Base-by-base conservation (phyloP, 1,140 invertebrate species). In the Leptinotarsa undecemlineata region DNA sequence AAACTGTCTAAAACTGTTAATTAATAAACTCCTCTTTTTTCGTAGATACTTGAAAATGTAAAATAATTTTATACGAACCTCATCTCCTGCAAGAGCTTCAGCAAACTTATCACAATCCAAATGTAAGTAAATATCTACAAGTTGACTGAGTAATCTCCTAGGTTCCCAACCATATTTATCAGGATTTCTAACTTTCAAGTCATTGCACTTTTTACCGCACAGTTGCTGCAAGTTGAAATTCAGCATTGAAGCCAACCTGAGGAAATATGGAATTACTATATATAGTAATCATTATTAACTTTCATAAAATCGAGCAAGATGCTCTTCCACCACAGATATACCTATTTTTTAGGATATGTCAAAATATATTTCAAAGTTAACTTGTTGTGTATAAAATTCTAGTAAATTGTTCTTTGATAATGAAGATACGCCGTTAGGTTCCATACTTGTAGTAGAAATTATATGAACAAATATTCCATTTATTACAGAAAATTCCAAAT, bases 131-230 rank as follows among this genome's bases (percentile, higher is more conserved):
- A 99, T 98, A 84, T 97, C 94, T 64, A 97, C 95, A 64, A 99
- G 89, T 85, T 98, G 94, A 81, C 94, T 92, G 48, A 99, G 88
- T 64, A 99, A 87, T 74, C 92, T 90, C 77, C 95, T 90, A 6
- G 98, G 98, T 82, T 98, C 96, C 97, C 97, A 99, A 2, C 95
- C 95, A 84, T 98, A 99, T 83, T 97, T 97, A 73, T 96, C 93
- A 3, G 96, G 95, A 80, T 95, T 94, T 68, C 92, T 91, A n/a
- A 99, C 97, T 89, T 98, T 99, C 47, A 99, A 88, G 87, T 98
- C 96, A 84, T 96, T 97, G 87, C 96, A 99, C 85, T 99, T 99
- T 42, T 96, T 93, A 3, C 98, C 97, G 84, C 96, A 98, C n/a
- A 99, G 87, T 85, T 99, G 96, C 83, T 96, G 93, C 57, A 99